Evolutionary conservation across 2,113 vertebrate species (phyloP).

Genomic region (Ailurus styani): DNA sequence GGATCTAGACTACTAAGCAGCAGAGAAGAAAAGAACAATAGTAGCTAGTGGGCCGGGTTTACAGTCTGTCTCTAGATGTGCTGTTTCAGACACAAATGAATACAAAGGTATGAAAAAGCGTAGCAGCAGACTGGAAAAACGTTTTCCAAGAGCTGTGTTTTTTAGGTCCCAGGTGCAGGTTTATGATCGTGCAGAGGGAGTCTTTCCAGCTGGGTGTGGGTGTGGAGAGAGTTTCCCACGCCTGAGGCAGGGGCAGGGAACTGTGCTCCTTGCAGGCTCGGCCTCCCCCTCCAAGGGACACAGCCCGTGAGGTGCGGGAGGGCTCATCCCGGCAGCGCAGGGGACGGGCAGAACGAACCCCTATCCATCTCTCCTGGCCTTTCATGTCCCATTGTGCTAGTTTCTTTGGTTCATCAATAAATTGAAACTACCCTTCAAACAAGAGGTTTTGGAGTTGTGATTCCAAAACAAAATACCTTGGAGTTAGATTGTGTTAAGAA

Average conservation of each 20-base stretch:
- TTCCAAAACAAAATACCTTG: slow-evolving; percentile 37
- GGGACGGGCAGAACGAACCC: neutral
- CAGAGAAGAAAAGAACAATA: slow-evolving; percentile 27
- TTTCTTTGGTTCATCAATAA: slow-evolving; percentile 63
- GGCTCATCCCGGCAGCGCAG: neutral
- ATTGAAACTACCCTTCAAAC: slow-evolving; percentile 49
- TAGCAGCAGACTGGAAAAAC: neutral
- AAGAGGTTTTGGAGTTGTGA: slow-evolving; percentile 52
- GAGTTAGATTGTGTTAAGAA: neutral
- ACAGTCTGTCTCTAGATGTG: neutral
- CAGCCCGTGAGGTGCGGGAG: neutral
- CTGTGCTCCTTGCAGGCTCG: neutral
- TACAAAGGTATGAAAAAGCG: slow-evolving; percentile 29
- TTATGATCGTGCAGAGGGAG: neutral
- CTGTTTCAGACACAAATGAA: neutral
- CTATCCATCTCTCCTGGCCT: neutral
- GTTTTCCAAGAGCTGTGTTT: neutral
- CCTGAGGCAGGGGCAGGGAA: neutral
- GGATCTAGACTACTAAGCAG: neutral
- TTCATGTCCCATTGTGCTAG: slow-evolving; percentile 48
- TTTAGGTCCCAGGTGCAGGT: neutral
- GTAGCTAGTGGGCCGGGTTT: neutral
- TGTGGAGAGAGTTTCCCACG: neutral
- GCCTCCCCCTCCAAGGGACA: neutral
- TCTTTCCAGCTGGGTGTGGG: neutral